These are phyloP conservation scores for Rhabdomys dilectus DNA, from an alignment of 2,113 vertebrate species.

Conservation along the genomic window DNA sequence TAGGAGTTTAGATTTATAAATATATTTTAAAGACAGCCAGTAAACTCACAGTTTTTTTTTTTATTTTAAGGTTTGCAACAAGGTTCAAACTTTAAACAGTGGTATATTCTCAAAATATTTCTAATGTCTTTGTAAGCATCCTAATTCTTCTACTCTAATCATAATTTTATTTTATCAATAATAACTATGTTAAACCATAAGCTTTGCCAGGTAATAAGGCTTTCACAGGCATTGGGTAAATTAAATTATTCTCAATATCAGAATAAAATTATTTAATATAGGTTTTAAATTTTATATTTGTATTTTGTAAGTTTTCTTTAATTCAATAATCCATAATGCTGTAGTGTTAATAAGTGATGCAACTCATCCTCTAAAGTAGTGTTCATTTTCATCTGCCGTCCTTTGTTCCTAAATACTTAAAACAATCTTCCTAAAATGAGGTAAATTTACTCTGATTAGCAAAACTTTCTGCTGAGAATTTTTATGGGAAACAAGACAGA, in stretches of 20 bases:
- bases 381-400: conserved; percentile 10
- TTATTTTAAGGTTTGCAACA: conserved; percentile 72
- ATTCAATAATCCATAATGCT: not conserved
- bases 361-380: conserved; percentile 9
- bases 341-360: not conserved
- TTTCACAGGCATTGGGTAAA: conserved; percentile 39
- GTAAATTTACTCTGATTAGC: conserved; percentile 82
- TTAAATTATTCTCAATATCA: conserved; percentile 65
- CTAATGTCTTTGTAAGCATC: conserved; percentile 73
- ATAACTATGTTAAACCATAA: conserved; percentile 39
- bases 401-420: conserved; percentile 62
- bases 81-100: conserved; percentile 69
- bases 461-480: conserved; percentile 84
- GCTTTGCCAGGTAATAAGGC: conserved; percentile 52
- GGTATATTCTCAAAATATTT: conserved; percentile 61
- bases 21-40: conserved; percentile 64
- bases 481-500: conserved; percentile 86
- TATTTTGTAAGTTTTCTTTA: not conserved
- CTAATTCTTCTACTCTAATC: conserved; percentile 64
- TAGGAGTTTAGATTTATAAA: conserved; percentile 79
- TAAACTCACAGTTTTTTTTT: conserved; percentile 54
- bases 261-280: conserved; percentile 77
- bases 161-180: conserved; percentile 76
- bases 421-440: conserved; percentile 76
- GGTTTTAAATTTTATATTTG: conserved; percentile 66